A percentile compares a stretch with the other conserved stretches of the same genome.
phyloP scores from a whole-genome alignment of 2,888 invertebrate genomes.

The Heliconius ismenius region DNA sequence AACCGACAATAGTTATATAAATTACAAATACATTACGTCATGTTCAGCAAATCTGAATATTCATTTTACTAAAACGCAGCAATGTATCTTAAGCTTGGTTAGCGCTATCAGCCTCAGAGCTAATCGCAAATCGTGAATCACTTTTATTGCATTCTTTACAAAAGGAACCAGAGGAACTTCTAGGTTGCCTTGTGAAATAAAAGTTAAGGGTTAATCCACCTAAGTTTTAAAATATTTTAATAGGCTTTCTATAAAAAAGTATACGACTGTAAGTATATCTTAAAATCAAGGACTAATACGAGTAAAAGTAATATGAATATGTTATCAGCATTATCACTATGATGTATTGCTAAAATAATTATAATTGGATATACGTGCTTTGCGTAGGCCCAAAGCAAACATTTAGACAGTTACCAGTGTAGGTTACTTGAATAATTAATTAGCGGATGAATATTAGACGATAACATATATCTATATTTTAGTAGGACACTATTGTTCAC shows the following conservation, averaged over 20 bases:
- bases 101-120: constrained; percentile 27
- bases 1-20: constrained; percentile 30
- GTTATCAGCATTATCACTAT: constrained; percentile 6
- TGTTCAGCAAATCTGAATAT: constrained; percentile 20
- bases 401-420: constrained; percentile 10
- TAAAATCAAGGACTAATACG: not conserved
- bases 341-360: constrained; percentile 9
- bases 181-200: constrained; percentile 11
- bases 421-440: constrained; percentile 27
- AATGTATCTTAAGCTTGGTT: constrained; percentile 44
- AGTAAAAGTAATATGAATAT: not conserved
- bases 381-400: constrained; percentile 19
- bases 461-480: constrained; percentile 20
- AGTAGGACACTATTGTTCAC: not conserved
- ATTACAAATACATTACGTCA: constrained; percentile 43
- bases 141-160: constrained; percentile 50
- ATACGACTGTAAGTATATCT: not conserved
- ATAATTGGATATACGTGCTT: constrained; percentile 21
- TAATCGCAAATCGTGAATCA: constrained; percentile 42
- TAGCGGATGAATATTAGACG: constrained; percentile 17
- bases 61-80: constrained; percentile 35
- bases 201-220: no score
- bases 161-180: constrained; percentile 34
- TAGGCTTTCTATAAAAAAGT: no score
- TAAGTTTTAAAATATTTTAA: no score